phyloP scores from a whole-genome alignment of 2,797 vertebrate species.

The Cyprinodon diabolis region DNA sequence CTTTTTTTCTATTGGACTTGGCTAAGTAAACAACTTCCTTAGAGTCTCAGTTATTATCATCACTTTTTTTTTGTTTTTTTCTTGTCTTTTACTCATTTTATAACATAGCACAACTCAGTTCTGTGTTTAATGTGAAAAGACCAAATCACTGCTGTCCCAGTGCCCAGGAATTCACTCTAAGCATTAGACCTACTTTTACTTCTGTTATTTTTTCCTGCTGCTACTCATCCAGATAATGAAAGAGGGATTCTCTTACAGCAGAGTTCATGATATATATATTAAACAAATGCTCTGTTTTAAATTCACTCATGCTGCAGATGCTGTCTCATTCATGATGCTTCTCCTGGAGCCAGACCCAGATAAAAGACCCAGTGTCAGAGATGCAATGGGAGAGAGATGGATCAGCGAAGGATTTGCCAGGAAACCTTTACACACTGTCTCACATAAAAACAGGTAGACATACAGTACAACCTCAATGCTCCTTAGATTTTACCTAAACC shows the following conservation, averaged over 20 bases:
- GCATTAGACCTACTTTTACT: not conserved
- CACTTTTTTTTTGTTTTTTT: too few relatives aligned
- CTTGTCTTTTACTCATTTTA: constrained; percentile 40
- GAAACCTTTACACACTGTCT: constrained; percentile 71
- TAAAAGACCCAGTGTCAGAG: constrained; percentile 81
- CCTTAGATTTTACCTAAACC: not conserved
- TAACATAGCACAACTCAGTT: constrained; percentile 25
- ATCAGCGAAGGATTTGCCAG: constrained; percentile 81
- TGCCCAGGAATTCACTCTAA: not conserved
- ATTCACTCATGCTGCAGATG: constrained; percentile 58
- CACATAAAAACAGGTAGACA: constrained; percentile 78
- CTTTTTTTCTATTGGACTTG: constrained; percentile 14
- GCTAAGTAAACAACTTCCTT: constrained; percentile 13
- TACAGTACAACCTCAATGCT: not conserved
- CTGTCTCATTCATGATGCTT: constrained; percentile 82
- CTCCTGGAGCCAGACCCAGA: constrained; percentile 84
- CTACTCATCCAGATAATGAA: not conserved
- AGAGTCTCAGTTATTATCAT: constrained; percentile 13
- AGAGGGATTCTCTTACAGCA: not conserved
- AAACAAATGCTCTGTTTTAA: not conserved
- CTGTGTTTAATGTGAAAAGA: constrained; percentile 34
- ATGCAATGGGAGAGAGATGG: constrained; percentile 85
- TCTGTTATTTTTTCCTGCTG: not conserved
- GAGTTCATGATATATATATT: not conserved
- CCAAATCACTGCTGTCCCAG: constrained; percentile 32